These are phyloP conservation scores for Psix sp. DNA, from an alignment of 1,140 invertebrate species.

Conservation along the genomic window DNA sequence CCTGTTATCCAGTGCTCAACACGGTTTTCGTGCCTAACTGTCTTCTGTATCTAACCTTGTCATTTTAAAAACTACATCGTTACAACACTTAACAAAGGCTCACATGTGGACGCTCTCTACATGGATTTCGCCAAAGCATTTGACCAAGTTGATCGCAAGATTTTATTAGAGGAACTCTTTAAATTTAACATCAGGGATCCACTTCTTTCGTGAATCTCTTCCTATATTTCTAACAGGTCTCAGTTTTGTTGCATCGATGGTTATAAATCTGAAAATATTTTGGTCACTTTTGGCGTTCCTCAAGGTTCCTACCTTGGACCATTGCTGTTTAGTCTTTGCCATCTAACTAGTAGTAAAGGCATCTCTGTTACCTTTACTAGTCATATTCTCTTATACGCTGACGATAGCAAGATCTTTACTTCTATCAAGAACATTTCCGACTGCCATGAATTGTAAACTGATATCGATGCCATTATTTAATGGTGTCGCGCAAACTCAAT, in stretches of 20 bases:
- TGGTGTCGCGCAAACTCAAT: neutral
- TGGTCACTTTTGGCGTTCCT: conserved; percentile 5
- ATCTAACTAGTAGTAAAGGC: conserved; percentile 5
- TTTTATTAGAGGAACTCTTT: neutral
- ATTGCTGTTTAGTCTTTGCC: conserved; percentile 1
- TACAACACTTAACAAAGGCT: neutral
- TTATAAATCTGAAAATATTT: neutral
- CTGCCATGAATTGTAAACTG: neutral
- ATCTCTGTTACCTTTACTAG: no score
- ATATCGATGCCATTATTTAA: neutral
- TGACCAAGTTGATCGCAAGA: conserved; percentile 6
- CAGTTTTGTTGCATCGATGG: neutral
- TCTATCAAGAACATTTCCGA: neutral
- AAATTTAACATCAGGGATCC: neutral
- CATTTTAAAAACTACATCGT: neutral
- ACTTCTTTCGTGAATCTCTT: neutral
- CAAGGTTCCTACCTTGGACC: conserved; percentile 16
- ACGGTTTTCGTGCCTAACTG: conserved; percentile 18
- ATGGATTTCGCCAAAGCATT: conserved; percentile 39
- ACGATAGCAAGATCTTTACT: neutral
- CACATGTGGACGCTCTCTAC: conserved; percentile 20
- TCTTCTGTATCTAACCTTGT: conserved; percentile 23
- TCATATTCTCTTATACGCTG: neutral
- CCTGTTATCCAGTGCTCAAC: conserved; percentile 2
- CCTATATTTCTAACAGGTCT: neutral